These are phyloP conservation scores for Chalcosyrphus nemorum DNA, from an alignment of 2,888 invertebrate species.

Conservation along the genomic window DNA sequence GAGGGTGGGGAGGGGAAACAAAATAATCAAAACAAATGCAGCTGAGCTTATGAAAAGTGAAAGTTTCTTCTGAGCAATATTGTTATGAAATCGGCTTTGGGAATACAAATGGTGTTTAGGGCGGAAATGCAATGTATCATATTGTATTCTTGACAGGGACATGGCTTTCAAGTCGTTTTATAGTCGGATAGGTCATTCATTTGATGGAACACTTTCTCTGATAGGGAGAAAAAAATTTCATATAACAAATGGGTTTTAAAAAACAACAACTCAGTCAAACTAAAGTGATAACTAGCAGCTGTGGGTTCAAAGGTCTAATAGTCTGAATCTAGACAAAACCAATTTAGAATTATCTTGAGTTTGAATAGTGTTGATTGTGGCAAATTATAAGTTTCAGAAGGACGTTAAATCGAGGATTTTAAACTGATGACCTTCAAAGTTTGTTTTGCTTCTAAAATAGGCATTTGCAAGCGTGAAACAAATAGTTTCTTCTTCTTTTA, in stretches of 20 bases:
- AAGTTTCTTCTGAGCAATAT: conserved; percentile 1
- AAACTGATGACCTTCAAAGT: no score
- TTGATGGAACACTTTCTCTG: not conserved
- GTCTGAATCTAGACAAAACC: no score
- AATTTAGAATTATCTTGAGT: no score
- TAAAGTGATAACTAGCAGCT: not conserved
- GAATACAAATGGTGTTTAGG: not conserved
- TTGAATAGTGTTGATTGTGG: no score
- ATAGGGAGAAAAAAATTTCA: no score
- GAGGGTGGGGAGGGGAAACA: not conserved
- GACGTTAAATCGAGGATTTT: no score
- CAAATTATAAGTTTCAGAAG: no score
- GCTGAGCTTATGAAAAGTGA: conserved; percentile 17
- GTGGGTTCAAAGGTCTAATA: not conserved
- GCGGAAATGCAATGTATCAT: not conserved
- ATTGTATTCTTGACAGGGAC: not conserved
- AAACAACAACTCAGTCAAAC: no score
- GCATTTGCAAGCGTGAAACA: no score
- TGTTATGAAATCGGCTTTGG: conserved; percentile 8
- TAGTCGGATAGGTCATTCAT: not conserved
- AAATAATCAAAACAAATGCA: conserved; percentile 12
- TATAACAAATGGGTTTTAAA: no score
- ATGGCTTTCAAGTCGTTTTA: not conserved
- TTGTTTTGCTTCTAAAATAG: no score
- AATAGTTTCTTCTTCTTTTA: no score